Conservation (phyloP, 2,113 vertebrate genomes). For the Orcinus orca region DNA sequence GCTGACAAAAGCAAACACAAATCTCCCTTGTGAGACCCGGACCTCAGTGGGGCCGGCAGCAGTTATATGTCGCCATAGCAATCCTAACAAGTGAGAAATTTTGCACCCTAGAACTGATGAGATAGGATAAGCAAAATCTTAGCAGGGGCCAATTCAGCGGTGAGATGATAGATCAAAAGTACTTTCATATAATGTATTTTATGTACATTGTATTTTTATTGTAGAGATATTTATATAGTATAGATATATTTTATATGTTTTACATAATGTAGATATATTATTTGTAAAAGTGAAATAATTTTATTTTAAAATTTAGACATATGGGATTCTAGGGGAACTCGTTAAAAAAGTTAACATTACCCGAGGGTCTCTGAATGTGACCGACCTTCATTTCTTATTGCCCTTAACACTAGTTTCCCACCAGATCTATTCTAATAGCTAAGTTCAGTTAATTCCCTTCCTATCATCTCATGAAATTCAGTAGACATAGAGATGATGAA, state of each 20-base stretch:
- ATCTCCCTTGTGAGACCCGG: neutral
- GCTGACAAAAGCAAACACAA: neutral
- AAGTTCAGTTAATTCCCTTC: neutral
- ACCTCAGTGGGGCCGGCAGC: neutral
- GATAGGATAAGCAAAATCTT: neutral
- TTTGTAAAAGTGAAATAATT: neutral
- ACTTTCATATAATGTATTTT: neutral
- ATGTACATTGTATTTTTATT: neutral
- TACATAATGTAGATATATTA: neutral
- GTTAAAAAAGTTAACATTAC: neutral
- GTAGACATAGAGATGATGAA: neutral
- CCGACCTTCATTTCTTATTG: neutral
- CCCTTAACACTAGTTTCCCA: neutral
- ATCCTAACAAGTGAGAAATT: neutral
- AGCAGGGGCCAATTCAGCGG: neutral
- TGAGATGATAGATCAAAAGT: constrained; percentile 11
- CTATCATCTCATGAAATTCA: neutral
- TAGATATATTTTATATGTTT: neutral
- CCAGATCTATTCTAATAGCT: neutral
- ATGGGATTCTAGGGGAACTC: neutral
- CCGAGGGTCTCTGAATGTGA: neutral
- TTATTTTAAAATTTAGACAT: neutral
- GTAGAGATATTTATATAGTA: neutral
- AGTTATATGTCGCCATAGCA: neutral
- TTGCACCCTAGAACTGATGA: neutral